These are phyloP conservation scores for Sciurus carolinensis DNA, from an alignment of 2,797 vertebrate species.

Conservation along the genomic window DNA sequence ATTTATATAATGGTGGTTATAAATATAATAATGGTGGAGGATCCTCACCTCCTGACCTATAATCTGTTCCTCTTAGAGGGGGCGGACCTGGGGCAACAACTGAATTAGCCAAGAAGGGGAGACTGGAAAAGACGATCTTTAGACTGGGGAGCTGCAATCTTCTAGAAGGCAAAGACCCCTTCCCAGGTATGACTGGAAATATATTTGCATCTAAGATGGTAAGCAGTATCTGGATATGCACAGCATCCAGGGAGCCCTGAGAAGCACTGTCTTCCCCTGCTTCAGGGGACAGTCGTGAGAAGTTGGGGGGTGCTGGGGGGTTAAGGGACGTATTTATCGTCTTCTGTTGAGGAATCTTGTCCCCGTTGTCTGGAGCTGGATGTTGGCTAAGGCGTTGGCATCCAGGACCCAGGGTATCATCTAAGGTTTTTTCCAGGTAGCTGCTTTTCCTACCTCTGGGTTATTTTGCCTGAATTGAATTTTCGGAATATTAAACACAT, in stretches of 20 bases:
- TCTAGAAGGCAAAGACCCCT: accelerated
- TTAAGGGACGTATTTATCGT: too few species aligned
- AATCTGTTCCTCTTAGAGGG: background rate
- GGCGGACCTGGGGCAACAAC: background rate
- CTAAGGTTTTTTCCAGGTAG: background rate
- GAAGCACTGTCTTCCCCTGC: background rate
- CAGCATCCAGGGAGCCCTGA: background rate
- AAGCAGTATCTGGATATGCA: accelerated
- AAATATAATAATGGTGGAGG: background rate
- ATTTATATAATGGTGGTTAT: too few species aligned
- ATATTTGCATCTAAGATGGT: background rate
- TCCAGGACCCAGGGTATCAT: background rate
- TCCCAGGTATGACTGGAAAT: background rate
- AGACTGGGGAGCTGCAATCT: background rate
- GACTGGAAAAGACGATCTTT: background rate
- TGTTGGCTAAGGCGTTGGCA: background rate
- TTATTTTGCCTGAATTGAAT: constrained; percentile 63
- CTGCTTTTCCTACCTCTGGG: background rate
- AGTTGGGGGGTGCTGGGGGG: too few species aligned
- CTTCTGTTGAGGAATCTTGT: background rate
- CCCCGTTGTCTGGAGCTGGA: background rate
- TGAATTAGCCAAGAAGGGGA: background rate
- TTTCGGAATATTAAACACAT: constrained; percentile 59
- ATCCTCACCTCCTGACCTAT: background rate
- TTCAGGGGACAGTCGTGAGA: background rate